phyloP scores from a whole-genome alignment of 2,113 vertebrate species.

The Hippocampus mohnikei region DNA sequence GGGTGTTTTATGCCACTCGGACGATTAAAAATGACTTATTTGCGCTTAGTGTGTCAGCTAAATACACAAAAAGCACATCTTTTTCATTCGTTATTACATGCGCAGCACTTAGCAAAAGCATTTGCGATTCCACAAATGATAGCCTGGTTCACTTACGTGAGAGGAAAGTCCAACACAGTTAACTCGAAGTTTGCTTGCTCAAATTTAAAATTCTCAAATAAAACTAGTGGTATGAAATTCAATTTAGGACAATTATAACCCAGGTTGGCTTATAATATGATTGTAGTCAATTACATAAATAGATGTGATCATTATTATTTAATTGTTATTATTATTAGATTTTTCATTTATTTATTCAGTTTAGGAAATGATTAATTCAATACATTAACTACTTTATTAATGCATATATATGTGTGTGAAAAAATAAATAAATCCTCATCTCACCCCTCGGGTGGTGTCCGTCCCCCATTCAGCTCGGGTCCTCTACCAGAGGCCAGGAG shows the following conservation, averaged over 20 bases:
- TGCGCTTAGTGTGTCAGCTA: neutral
- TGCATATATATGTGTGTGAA: too few species aligned
- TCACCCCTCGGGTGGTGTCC: too few species aligned
- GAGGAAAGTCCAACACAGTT: neutral
- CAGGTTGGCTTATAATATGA: neutral
- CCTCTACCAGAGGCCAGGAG: too few species aligned
- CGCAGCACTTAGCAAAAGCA: neutral
- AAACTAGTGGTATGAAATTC: neutral
- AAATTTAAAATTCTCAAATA: neutral
- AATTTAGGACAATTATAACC: neutral
- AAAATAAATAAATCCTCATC: too few species aligned
- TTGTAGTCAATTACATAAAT: too few species aligned
- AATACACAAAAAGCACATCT: neutral
- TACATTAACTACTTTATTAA: too few species aligned
- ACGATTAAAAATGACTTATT: neutral
- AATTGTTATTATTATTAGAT: too few species aligned
- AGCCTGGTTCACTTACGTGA: neutral
- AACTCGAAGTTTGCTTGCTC: neutral
- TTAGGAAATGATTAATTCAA: too few species aligned
- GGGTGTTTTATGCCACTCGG: slow-evolving; percentile 5
- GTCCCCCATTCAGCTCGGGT: too few species aligned
- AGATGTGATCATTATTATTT: too few species aligned
- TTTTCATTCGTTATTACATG: neutral
- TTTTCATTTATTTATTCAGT: too few species aligned
- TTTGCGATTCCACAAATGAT: neutral